phyloP scores from a whole-genome alignment of 2,888 invertebrate species.

The Callinectes sapidus region DNA sequence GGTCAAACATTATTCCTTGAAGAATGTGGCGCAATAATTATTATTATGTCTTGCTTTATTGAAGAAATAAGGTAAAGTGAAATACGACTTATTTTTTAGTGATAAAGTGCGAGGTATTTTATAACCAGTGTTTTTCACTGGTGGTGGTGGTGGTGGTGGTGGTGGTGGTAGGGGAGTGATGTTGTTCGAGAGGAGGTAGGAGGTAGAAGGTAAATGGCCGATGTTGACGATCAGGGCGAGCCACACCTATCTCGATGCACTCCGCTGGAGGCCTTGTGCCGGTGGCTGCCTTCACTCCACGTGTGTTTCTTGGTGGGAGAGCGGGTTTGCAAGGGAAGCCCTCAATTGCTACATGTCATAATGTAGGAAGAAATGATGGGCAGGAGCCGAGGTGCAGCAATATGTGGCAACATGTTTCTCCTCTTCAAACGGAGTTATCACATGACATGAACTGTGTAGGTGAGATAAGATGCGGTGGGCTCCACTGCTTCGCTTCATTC shows the following conservation, averaged over 20 bases:
- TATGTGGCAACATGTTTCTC: conserved; percentile 2
- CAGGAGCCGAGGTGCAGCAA: not conserved
- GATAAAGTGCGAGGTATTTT: too few species aligned
- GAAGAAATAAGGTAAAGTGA: not conserved
- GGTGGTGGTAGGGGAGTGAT: not conserved
- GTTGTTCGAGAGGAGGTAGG: not conserved
- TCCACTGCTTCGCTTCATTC: not conserved
- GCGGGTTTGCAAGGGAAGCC: not conserved
- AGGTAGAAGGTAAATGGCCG: not conserved
- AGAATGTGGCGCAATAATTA: not conserved
- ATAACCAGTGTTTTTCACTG: too few species aligned
- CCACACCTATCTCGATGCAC: not conserved
- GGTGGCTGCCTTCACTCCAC: not conserved
- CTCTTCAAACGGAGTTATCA: conserved; percentile 47
- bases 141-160: not conserved
- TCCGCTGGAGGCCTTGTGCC: not conserved
- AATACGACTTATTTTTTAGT: too few species aligned
- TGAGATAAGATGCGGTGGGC: conserved; percentile 11
- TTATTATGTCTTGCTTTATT: not conserved
- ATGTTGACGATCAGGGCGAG: not conserved
- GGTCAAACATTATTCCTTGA: not conserved
- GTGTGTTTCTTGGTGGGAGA: not conserved
- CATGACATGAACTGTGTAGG: conserved; percentile 39
- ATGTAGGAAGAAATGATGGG: not conserved
- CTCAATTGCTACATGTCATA: not conserved